phyloP scores from a whole-genome alignment of 2,113 vertebrate genomes.

The Ictidomys tridecemlineatus region DNA sequence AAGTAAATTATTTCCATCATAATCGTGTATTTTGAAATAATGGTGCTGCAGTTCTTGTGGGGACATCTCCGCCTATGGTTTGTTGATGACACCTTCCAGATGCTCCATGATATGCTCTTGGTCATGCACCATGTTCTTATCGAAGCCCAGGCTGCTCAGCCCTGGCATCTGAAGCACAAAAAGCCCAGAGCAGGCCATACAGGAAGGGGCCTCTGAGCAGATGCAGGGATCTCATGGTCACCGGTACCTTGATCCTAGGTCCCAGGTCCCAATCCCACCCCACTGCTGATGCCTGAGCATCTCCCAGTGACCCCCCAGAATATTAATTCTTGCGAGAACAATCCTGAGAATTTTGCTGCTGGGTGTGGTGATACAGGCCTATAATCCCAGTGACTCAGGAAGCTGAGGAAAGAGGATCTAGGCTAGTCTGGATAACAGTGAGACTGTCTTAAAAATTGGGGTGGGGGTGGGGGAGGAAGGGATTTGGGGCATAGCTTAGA shows the following conservation, averaged over 20 bases:
- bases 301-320: too few relatives aligned
- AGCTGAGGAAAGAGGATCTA: too few relatives aligned
- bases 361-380: too few relatives aligned
- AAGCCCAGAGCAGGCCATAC: slow-evolving; percentile 87
- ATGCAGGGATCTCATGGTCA: slow-evolving; percentile 63
- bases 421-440: too few relatives aligned
- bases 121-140: slow-evolving; percentile 95
- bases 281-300: too few relatives aligned
- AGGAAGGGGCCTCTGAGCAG: slow-evolving; percentile 78
- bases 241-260: slow-evolving; percentile 37
- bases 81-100: slow-evolving; percentile 96
- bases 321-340: background rate
- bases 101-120: slow-evolving; percentile 99
- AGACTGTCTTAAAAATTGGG: too few relatives aligned
- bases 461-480: too few relatives aligned
- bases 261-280: too few relatives aligned
- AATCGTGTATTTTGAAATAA: slow-evolving; percentile 99
- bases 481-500: too few relatives aligned
- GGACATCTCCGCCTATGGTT: slow-evolving; percentile 96
- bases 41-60: slow-evolving; percentile 98
- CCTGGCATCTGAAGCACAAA: slow-evolving; percentile 78
- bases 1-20: slow-evolving; percentile 97
- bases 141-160: slow-evolving; percentile 89
- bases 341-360: background rate
- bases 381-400: too few relatives aligned